phyloP scores from a whole-genome alignment of 2,888 invertebrate species.

The Andrena flavipes region DNA sequence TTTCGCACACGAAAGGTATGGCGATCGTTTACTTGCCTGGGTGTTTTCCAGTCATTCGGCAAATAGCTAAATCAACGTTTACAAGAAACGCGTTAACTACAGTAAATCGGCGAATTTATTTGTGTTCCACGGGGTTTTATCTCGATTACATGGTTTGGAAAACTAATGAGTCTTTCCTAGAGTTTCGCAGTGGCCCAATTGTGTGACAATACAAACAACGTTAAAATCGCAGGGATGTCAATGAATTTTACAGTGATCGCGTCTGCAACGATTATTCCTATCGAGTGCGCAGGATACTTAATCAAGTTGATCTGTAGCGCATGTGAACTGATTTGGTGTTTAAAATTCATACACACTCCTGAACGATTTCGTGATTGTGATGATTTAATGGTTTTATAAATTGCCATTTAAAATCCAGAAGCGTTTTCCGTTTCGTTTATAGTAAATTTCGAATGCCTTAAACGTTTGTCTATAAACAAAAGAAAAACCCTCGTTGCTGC shows the following conservation, averaged over 20 bases:
- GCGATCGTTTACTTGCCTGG: not conserved
- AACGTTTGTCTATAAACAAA: not conserved
- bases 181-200: conserved; percentile 12
- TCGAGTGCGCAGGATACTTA: too few relatives aligned
- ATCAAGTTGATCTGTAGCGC: too few relatives aligned
- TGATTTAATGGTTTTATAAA: too few relatives aligned
- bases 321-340: not conserved
- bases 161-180: conserved; percentile 1
- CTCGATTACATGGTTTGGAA: not conserved
- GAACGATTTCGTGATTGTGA: too few relatives aligned
- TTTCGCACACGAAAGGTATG: conserved; percentile 6
- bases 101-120: not conserved
- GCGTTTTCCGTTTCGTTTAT: not conserved
- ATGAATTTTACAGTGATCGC: not conserved
- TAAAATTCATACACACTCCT: not conserved
- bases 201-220: not conserved
- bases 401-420: not conserved
- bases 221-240: not conserved
- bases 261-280: too few relatives aligned
- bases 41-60: conserved; percentile 22
- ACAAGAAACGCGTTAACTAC: not conserved
- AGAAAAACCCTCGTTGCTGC: not conserved
- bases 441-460: not conserved
- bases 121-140: not conserved
- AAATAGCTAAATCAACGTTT: not conserved